phyloP scores from a whole-genome alignment of 2,888 invertebrate genomes.

The Crocallis elinguaria region DNA sequence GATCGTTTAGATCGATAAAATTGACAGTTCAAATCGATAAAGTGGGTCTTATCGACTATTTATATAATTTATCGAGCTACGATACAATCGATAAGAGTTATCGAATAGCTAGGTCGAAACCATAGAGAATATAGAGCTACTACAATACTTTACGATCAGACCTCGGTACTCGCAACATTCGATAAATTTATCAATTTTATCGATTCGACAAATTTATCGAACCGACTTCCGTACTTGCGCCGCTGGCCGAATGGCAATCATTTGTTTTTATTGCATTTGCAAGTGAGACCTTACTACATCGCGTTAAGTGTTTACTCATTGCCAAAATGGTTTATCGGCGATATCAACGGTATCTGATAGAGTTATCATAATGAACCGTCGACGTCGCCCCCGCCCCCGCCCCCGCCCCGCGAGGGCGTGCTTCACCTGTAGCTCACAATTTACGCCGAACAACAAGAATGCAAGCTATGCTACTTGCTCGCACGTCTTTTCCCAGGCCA shows the following conservation, averaged over 20 bases:
- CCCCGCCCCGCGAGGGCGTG: neutral
- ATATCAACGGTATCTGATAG: slow-evolving; percentile 32
- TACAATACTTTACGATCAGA: too few species aligned
- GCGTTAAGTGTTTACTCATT: slow-evolving; percentile 23
- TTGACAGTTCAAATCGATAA: too few species aligned
- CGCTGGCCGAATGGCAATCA: neutral
- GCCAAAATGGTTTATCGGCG: slow-evolving; percentile 24
- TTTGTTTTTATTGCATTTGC: slow-evolving; percentile 16
- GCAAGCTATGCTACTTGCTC: neutral
- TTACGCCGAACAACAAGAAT: neutral
- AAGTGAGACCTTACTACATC: slow-evolving; percentile 20
- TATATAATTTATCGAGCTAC: too few species aligned
- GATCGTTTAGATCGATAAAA: too few species aligned
- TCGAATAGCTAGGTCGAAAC: too few species aligned
- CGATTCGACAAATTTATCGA: too few species aligned
- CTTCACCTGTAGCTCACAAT: neutral
- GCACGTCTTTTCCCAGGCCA: slow-evolving; percentile 27
- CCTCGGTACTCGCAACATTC: too few species aligned
- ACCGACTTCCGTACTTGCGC: too few species aligned
- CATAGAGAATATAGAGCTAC: too few species aligned
- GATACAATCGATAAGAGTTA: too few species aligned
- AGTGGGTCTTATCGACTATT: too few species aligned
- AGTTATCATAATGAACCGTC: slow-evolving; percentile 24
- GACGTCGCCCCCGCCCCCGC: neutral
- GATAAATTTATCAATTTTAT: too few species aligned